A percentile compares a stretch with the other conserved stretches of the same genome.
These are phyloP conservation scores for Choristoneura rosaceana DNA, from an alignment of 2,888 invertebrate genomes.

Conservation along the genomic window DNA sequence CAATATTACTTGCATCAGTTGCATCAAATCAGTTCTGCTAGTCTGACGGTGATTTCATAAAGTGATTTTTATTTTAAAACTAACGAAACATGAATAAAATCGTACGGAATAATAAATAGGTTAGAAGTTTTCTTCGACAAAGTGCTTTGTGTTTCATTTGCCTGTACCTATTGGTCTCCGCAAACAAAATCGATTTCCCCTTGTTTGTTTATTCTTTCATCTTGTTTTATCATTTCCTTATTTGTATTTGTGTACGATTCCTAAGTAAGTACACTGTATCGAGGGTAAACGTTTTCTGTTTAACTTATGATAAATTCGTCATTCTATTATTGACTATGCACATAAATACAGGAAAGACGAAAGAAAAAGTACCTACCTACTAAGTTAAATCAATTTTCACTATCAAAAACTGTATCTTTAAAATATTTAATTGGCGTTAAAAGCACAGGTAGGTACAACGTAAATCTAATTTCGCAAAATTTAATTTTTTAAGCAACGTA, in stretches of 20 bases:
- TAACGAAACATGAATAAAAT: background rate
- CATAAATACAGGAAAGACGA: background rate
- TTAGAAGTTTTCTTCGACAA: conserved; percentile 18
- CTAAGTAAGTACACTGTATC: background rate
- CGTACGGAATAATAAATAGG: background rate
- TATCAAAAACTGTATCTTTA: too few species aligned
- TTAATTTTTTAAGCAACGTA: too few species aligned
- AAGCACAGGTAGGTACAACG: too few species aligned
- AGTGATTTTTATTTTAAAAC: too few species aligned
- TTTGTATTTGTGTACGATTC: background rate
- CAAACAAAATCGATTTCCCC: conserved; percentile 44
- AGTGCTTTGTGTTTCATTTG: conserved; percentile 35
- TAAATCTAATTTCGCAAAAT: too few species aligned
- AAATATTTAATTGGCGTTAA: too few species aligned
- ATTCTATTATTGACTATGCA: background rate
- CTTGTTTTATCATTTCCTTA: conserved; percentile 28
- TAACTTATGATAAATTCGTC: background rate
- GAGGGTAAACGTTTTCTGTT: background rate
- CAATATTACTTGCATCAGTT: too few species aligned
- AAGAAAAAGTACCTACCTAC: background rate
- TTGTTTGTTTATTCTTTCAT: conserved; percentile 42
- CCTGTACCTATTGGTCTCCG: conserved; percentile 37
- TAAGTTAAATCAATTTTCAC: background rate
- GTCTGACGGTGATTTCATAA: too few species aligned
- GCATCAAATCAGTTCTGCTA: too few species aligned